Evolutionary conservation across 2,113 vertebrate genomes (phyloP).

Genomic region (Scytalopus superciliaris): DNA sequence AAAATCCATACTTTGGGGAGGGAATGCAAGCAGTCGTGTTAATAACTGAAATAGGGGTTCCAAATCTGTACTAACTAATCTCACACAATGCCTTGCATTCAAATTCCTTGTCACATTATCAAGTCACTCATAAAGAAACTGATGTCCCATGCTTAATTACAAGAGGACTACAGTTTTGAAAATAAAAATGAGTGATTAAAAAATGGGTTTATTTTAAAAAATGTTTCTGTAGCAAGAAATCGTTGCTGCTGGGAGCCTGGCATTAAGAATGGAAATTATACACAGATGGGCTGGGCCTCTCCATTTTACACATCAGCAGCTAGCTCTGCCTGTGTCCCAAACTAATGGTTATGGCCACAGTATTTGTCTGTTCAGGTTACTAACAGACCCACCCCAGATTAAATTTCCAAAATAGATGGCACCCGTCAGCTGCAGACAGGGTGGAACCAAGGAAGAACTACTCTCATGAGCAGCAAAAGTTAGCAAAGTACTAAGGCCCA

Average conservation of each 20-base stretch:
- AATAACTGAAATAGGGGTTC: not conserved
- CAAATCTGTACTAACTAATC: not conserved
- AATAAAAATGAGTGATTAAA: not conserved
- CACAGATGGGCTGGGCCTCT: not conserved
- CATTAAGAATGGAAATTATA: not conserved
- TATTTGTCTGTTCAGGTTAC: not conserved
- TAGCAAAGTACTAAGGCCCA: not conserved
- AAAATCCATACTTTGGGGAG: not conserved
- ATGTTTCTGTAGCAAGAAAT: not conserved
- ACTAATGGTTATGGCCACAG: not conserved
- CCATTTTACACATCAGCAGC: not conserved
- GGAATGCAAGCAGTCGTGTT: not conserved
- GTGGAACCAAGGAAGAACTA: constrained; percentile 19
- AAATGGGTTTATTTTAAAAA: not conserved
- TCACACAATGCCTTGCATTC: not conserved
- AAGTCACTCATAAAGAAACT: not conserved
- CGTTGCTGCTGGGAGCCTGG: not conserved
- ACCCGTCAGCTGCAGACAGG: not conserved
- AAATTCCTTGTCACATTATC: not conserved
- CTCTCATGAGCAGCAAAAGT: not conserved
- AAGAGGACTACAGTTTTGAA: not conserved
- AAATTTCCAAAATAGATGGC: constrained; percentile 30
- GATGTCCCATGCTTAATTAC: not conserved
- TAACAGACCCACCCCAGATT: not conserved
- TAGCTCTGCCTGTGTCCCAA: not conserved